Conservation (phyloP, 2,888 invertebrate species). For the Drosophila rellima region DNA sequence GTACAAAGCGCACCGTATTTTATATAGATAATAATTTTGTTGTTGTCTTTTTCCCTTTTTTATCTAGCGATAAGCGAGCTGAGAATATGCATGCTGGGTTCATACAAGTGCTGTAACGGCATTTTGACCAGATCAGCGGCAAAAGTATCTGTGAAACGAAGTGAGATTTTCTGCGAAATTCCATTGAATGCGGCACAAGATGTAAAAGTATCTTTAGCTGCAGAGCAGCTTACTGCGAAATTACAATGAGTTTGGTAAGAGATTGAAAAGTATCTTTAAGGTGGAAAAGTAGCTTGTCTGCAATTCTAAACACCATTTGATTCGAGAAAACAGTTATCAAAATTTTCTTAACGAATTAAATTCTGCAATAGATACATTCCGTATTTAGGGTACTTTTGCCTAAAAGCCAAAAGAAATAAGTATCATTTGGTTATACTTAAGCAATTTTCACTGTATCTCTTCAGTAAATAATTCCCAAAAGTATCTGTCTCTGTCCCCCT, state of each 20-base stretch:
- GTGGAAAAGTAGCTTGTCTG: no score
- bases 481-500: conserved; percentile 12
- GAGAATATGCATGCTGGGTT: conserved; percentile 21
- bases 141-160: conserved; percentile 19
- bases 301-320: no score
- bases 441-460: conserved; percentile 5
- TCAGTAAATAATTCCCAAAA: conserved; percentile 25
- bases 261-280: no score
- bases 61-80: conserved; percentile 71
- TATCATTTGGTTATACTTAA: background rate
- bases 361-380: background rate
- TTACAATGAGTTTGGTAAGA: background rate
- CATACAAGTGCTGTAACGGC: conserved; percentile 34
- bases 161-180: conserved; percentile 28
- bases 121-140: conserved; percentile 15
- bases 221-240: background rate
- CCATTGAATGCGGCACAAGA: conserved; percentile 1
- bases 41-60: conserved; percentile 39
- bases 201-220: conserved; percentile 4
- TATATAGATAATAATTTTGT: conserved; percentile 72
- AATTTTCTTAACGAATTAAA: background rate
- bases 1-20: conserved; percentile 71
- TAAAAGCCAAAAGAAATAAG: background rate
- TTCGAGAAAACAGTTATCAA: background rate
- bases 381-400: no score